Evolutionary conservation across 2,888 invertebrate genomes (phyloP).

Genomic region (Sminthurinus aureus): DNA sequence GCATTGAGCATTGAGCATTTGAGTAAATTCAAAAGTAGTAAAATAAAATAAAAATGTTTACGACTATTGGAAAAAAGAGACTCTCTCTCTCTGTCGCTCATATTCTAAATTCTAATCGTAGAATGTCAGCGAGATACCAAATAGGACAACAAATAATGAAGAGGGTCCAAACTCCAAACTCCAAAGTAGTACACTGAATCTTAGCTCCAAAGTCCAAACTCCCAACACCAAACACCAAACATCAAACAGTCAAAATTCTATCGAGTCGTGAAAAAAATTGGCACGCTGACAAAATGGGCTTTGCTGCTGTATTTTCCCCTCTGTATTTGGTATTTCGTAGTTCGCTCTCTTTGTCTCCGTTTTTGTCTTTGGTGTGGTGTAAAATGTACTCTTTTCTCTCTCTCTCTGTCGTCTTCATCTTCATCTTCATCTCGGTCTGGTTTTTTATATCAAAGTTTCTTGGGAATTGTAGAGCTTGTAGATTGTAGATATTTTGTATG

Average conservation of each 20-base stretch:
- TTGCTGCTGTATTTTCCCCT: neutral
- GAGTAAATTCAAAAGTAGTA: too few relatives aligned
- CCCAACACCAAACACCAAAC: neutral
- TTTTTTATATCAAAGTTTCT: neutral
- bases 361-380: too few relatives aligned
- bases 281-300: conserved; percentile 23
- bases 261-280: conserved; percentile 23
- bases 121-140: too few relatives aligned
- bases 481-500: too few relatives aligned
- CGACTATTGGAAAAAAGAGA: too few relatives aligned
- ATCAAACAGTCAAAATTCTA: neutral
- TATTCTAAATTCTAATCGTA: too few relatives aligned
- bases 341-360: too few relatives aligned
- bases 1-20: too few relatives aligned
- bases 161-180: neutral
- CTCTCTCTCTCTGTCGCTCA: too few relatives aligned
- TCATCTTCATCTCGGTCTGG: neutral
- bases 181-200: neutral
- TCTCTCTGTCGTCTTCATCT: neutral
- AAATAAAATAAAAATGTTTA: too few relatives aligned
- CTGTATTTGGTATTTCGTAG: too few relatives aligned
- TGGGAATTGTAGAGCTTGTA: neutral
- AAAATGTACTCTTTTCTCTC: neutral
- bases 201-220: too few relatives aligned
- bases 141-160: neutral